A percentile compares a stretch with the other conserved stretches of the same genome.
Conservation (phyloP, 2,113 vertebrate species). For the Montifringilla adamsi region DNA sequence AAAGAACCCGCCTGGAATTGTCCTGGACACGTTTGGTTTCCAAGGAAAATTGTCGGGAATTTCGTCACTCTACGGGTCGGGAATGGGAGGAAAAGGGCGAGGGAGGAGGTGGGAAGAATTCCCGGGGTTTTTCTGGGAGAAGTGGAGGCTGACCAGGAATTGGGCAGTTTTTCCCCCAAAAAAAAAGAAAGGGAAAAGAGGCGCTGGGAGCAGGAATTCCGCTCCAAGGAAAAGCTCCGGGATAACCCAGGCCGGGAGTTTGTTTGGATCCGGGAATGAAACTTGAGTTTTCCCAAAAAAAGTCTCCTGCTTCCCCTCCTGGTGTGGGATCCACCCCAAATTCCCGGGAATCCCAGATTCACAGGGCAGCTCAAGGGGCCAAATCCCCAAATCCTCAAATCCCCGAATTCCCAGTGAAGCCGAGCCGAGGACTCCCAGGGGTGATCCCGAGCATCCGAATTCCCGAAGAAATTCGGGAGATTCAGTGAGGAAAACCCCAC, state of each 20-base stretch:
- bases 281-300: neutral
- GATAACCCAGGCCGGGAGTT: neutral
- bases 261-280: neutral
- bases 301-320: neutral
- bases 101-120: neutral
- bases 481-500: fast-evolving
- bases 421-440: neutral
- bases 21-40: fast-evolving
- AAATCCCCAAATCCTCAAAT: neutral
- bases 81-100: neutral
- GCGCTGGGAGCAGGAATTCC: neutral
- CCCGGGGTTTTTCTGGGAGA: neutral
- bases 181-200: neutral
- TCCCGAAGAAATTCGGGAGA: neutral
- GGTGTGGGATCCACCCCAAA: fast-evolving
- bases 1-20: neutral
- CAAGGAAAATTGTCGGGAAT: neutral
- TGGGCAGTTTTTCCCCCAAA: fast-evolving
- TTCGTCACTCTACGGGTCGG: fast-evolving
- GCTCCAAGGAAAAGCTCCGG: fast-evolving
- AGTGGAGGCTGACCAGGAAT: neutral
- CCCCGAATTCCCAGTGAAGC: neutral
- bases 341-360: neutral
- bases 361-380: neutral
- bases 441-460: neutral